Base-by-base conservation (phyloP, 2,113 vertebrate genomes). In the Nettapus auritus region DNA sequence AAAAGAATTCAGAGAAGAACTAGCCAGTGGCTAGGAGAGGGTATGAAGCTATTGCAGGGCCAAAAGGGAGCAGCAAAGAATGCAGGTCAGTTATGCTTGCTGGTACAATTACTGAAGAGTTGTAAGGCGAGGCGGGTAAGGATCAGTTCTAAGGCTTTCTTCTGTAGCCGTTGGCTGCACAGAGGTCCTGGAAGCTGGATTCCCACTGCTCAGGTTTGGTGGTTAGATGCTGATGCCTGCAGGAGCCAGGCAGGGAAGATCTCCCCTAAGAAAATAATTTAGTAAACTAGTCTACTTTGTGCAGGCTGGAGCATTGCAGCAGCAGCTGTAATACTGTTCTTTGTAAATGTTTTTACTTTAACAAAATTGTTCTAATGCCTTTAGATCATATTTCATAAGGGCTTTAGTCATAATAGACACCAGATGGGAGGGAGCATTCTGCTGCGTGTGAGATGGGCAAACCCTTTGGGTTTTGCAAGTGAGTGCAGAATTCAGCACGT, bases 1-100 rank as follows among this genome's bases (percentile, higher is more conserved):
- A 81, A 90, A 89, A 86, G 20, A 75, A 52, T 48, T 79, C 79
- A 62, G 63, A 80, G 63, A 80, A 89, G 50, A 96, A 21, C 63
- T 73, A 82, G 40, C 66, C 59, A 50, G 46, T 87, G 80, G 53
- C 85, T 94, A 71, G 38, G 44, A 73, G 91, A 73, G 44, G 75
- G 21, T 48, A 60, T 79, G 86, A 88, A 91, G 71, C 64, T 94
- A 29, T 73, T 91, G 59, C 67, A 94, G 68, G 2, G 9, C 75
- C 57, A 67, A 76, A 87, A 31, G 6, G 23, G 42, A 82, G 48
- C 33, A 22, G 64, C 63, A 88, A 90, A 84, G 57, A 76, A 38
- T 29, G 13, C 44, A 59, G 66, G 53, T 78, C 62, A 40, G 40
- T 84, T 87, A 23, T 38, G 19, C 40, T 64, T 95, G 57, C 81